Evolutionary conservation across 2,888 invertebrate genomes (phyloP).

Genomic region (Pristionchus exspectatus): DNA sequence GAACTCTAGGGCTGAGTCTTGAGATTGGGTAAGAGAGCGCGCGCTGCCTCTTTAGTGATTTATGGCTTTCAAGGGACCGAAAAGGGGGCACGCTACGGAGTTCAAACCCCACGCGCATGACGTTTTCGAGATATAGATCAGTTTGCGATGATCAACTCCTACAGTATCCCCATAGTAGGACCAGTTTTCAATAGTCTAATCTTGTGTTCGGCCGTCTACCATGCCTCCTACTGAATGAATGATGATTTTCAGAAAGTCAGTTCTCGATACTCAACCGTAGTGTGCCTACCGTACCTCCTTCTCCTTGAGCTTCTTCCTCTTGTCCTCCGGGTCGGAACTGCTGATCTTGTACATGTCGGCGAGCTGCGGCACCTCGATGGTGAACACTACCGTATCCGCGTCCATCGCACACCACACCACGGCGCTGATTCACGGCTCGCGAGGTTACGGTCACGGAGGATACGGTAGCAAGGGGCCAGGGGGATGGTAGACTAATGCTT

Average conservation of each 20-base stretch:
- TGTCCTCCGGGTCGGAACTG: constrained; percentile 22
- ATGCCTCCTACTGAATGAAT: not conserved
- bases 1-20: no score
- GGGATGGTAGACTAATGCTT: not conserved
- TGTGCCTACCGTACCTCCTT: constrained; percentile 20
- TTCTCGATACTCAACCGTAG: not conserved
- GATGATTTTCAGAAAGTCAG: not conserved
- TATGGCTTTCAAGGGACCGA: not conserved
- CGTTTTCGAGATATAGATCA: not conserved
- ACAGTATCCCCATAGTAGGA: no score
- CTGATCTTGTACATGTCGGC: constrained; percentile 27
- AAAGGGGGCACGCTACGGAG: not conserved
- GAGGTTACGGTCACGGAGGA: not conserved
- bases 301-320: constrained; percentile 35
- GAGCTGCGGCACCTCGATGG: constrained; percentile 37
- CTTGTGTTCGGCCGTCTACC: not conserved
- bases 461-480: not conserved
- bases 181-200: no score
- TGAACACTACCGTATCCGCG: constrained; percentile 36
- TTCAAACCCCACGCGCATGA: constrained; percentile 6
- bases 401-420: not conserved
- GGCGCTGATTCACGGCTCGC: not conserved
- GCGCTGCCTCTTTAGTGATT: not conserved
- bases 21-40: not conserved
- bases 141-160: no score